These are phyloP conservation scores for Phainopepla nitens DNA, from an alignment of 2,113 vertebrate genomes.

Conservation along the genomic window DNA sequence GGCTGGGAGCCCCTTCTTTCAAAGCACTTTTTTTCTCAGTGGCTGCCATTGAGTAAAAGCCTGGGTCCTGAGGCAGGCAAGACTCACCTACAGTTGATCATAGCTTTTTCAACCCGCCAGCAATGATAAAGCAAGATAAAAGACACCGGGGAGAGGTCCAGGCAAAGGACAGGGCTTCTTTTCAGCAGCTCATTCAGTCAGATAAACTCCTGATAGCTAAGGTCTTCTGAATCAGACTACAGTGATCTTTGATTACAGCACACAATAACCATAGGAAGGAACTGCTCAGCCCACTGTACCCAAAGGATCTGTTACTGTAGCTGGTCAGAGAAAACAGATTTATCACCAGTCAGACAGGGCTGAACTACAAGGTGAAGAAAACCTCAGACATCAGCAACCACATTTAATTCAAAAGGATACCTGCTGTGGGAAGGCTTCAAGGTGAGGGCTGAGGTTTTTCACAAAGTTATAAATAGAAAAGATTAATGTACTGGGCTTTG, in stretches of 20 bases:
- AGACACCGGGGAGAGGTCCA: background rate
- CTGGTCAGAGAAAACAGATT: background rate
- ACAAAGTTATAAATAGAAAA: background rate
- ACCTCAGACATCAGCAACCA: background rate
- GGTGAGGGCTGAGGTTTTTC: background rate
- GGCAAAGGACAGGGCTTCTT: background rate
- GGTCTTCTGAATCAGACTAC: background rate
- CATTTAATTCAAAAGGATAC: background rate
- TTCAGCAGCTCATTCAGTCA: background rate
- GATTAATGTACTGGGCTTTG: background rate
- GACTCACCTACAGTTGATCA: background rate
- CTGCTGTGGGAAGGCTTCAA: background rate
- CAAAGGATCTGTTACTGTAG: background rate
- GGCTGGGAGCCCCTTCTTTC: background rate
- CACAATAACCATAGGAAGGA: background rate
- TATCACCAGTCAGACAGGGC: background rate
- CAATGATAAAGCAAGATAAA: background rate
- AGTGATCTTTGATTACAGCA: background rate
- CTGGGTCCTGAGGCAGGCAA: background rate
- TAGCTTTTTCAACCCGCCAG: background rate
- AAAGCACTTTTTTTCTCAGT: background rate
- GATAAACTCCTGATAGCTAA: background rate
- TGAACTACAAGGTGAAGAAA: background rate
- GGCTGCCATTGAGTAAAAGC: background rate
- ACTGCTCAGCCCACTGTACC: background rate